These are phyloP conservation scores for Odontamblyopus lacepedii DNA, from an alignment of 2,797 vertebrate genomes.

Conservation along the genomic window DNA sequence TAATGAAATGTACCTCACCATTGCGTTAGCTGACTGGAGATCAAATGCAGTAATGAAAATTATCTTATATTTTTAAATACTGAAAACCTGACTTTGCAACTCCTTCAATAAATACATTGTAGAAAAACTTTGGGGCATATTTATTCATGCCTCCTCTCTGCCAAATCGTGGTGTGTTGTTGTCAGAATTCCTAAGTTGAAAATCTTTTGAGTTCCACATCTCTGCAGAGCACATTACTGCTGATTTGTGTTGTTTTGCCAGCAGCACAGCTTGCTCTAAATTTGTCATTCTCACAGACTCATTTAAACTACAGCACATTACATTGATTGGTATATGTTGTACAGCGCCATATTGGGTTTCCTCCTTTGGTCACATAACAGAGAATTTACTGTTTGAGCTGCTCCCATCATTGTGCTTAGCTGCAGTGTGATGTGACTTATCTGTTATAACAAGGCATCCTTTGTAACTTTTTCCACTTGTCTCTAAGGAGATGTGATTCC, in stretches of 20 bases:
- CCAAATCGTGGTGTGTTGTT: constrained; percentile 50
- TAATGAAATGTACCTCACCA: constrained; percentile 22
- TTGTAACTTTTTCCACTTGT: neutral
- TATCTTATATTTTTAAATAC: neutral
- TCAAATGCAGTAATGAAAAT: constrained; percentile 44
- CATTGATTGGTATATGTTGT: constrained; percentile 42
- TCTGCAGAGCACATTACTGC: constrained; percentile 47
- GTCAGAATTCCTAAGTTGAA: constrained; percentile 56
- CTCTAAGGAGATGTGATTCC: too few species aligned
- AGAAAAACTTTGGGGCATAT: constrained; percentile 50
- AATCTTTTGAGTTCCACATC: constrained; percentile 30
- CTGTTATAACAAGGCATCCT: neutral
- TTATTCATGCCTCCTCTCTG: constrained; percentile 46
- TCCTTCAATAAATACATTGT: constrained; percentile 37
- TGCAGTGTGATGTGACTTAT: constrained; percentile 20
- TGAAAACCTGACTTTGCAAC: constrained; percentile 27
- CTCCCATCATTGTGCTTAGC: constrained; percentile 21
- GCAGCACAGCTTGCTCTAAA: constrained; percentile 61
- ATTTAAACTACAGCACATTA: constrained; percentile 47
- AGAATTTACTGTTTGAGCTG: constrained; percentile 41
- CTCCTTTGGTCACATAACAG: constrained; percentile 29
- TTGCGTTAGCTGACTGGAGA: constrained; percentile 45
- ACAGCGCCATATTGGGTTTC: constrained; percentile 33
- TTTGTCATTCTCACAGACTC: constrained; percentile 48
- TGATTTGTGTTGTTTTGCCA: constrained; percentile 65